Evolutionary conservation across 1,140 invertebrate genomes (phyloP), one percentile per base, ranked within the genome.

Genomic region (Lepidurus arcticus): DNA sequence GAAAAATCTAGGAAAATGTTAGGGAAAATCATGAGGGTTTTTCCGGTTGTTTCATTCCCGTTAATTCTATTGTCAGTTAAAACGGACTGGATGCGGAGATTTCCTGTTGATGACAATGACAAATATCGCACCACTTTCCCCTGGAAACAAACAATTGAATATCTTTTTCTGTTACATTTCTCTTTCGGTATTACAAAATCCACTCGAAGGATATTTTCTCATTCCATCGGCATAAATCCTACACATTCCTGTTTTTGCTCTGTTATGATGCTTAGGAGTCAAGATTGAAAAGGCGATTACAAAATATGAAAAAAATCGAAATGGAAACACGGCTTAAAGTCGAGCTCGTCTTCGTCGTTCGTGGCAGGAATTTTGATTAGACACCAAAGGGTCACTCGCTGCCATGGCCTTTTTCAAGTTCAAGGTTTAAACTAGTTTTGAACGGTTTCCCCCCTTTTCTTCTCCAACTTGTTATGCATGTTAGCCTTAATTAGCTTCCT

Each of bases 361-460:
- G 53, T 65, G 53, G 53, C 13, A 1, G 53, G 53, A 65, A 65
- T 65, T 65, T 65, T 21, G 53, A 65, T 16, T 13, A 65, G 53
- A 65, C 21, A 65, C 53, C 53, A 7, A 21, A 16, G 53, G 16
- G 16, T 16, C 16, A 7, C 21, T 65, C n/a, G 53, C 8, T 65
- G 34, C 34, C n/a, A 65, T 65, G 21, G 21, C 16, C 6, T 65
- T 7, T 65, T 65, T 65, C 53, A 65, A 65, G 53, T 65, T 65
- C 53, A 65, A 65, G 53, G 53, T 7, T 65, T 65, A 65, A 65
- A 65, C 53, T 65, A 65, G 53, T 65, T 65, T 65, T 21, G 16
- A 13, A 65, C 21, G 53, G 53, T 21, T n/a, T 65, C 53, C 53
- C 53, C 21, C 53, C 8, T 16, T 65, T 65, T 65, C 53, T 65